Percentiles rank a stretch among this genome's conserved stretches.
Conservation (phyloP, 2,888 invertebrate genomes). For the Himalopsyche japonica region DNA sequence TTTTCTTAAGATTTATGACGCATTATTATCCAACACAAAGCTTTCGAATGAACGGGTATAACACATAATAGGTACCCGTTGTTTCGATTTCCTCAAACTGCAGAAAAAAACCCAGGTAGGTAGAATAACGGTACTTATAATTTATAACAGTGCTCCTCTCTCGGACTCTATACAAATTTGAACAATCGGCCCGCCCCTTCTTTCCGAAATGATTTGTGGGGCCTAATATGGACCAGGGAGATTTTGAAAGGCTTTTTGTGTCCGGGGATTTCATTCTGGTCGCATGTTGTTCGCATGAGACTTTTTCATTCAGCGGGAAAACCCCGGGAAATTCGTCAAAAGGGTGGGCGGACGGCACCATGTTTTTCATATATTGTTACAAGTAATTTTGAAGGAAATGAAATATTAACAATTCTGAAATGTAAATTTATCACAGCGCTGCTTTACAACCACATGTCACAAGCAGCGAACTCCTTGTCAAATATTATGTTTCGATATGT, state of each 20-base stretch:
- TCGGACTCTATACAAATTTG: neutral
- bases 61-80: neutral
- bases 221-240: neutral
- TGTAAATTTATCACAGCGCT: neutral
- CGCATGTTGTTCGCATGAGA: neutral
- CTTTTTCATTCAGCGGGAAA: neutral
- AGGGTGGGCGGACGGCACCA: neutral
- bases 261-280: neutral
- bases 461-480: neutral
- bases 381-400: neutral
- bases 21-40: neutral
- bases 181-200: neutral
- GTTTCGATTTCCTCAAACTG: neutral
- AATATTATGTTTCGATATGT: neutral
- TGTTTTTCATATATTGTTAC: neutral
- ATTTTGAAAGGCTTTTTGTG: neutral
- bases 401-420: neutral
- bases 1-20: neutral
- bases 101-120: neutral
- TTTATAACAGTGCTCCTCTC: neutral
- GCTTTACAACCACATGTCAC: neutral
- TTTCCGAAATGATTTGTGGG: neutral
- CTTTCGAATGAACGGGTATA: neutral
- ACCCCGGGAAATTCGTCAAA: conserved; percentile 1
- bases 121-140: neutral